Evolutionary conservation across 2,113 vertebrate species (phyloP), one percentile per base, ranked within the genome.

Genomic region (Boleophthalmus pectinirostris): DNA sequence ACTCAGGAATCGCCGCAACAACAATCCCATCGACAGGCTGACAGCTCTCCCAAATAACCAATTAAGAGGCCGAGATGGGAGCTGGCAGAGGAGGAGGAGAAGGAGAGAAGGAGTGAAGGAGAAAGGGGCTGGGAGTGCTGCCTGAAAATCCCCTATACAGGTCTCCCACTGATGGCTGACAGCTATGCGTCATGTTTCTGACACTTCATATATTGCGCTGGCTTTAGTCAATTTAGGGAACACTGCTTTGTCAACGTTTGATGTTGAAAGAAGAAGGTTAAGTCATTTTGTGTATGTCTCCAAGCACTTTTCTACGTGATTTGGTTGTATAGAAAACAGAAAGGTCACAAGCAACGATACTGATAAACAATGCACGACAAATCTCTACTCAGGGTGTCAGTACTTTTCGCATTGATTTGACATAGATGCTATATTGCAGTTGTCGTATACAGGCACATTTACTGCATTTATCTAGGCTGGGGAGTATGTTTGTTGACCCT

Each of bases 1-100:
- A 90, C 81, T 87, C 80, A 81, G 84, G 74, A 69, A 78, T 60
- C 66, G 80, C 77, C 70, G 85, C 82, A 77, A 61, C 84, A 79
- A 85, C 80, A 78, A 85, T 76, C 79, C 77, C 61, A 79, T 79
- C 80, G 77, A 81, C 73, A 69, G 82, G 49, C 80, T 77, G 88
- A 89, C 81, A 84, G 83, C 80, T 25, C 67, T 83, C 77, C 82
- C 85, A 86, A 85, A 89, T 89, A 88, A 88, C 80, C 89, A 90
- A 91, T 92, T 91, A 91, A 81, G 74, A 84, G 71, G 71, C 6
- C 69, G 69, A 83, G 75, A 87, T 14, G 20, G 67, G 61, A 85
- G 74, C 78, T 66, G 74, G 85, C 64, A 68, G 73, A 87, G 90
- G 80, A 46, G 65, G 81, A 73, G 71, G 80, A 57, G 75, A 53